Conservation (phyloP, 37 sponge, comb jelly and placozoan species). For the Halisarca cf. caerulea region DNA sequence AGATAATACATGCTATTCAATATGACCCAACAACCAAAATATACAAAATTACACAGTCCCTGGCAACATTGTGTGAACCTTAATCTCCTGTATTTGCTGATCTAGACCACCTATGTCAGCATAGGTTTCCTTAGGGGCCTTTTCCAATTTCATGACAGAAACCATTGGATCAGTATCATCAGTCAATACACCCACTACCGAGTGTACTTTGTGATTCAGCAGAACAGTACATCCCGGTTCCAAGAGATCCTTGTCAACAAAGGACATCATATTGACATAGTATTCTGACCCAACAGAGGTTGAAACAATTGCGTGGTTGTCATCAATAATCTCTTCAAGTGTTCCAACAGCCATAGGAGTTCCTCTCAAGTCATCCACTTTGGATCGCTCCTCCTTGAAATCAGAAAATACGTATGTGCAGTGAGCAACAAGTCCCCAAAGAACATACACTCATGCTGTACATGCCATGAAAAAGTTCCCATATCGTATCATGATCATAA, state of each 20-base stretch:
- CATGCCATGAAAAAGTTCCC: too few relatives aligned
- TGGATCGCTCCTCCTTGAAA: conserved; percentile 91
- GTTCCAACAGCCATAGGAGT: conserved; percentile 99
- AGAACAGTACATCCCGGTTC: conserved; percentile 99
- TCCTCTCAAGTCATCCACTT: conserved; percentile 96
- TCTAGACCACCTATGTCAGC: conserved; percentile 99
- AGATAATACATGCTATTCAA: background rate
- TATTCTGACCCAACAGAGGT: conserved; percentile 98
- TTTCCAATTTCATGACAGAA: conserved; percentile 98
- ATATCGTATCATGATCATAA: too few relatives aligned
- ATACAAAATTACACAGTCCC: too few relatives aligned
- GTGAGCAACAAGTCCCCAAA: background rate
- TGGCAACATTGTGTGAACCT: too few relatives aligned
- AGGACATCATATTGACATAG: conserved; percentile 97
- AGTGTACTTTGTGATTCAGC: conserved; percentile 98
- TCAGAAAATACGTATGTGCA: background rate
- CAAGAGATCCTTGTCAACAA: conserved; percentile 97
- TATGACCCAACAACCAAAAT: too few relatives aligned
- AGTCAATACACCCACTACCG: conserved; percentile 94
- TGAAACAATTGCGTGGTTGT: conserved; percentile 98
- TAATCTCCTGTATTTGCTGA: conserved; percentile 97
- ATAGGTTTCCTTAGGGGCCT: conserved; percentile 97
- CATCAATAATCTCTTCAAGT: conserved; percentile 99
- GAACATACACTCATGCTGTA: background rate
- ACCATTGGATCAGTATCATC: conserved; percentile 99